Evolutionary conservation across 2,113 vertebrate genomes (phyloP).

Genomic region (Neogobius melanostomus): DNA sequence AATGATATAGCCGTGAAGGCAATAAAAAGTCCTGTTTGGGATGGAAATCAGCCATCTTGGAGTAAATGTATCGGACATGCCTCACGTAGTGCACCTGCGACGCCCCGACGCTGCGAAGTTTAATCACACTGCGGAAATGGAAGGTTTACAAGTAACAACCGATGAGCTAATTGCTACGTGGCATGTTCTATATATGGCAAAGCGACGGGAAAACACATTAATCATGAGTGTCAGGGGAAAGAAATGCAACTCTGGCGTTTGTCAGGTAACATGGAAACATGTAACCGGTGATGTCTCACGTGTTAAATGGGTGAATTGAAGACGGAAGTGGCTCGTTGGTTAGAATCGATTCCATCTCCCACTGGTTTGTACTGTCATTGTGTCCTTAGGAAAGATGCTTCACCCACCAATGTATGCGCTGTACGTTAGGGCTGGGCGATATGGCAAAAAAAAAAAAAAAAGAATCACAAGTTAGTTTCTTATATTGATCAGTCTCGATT

Average conservation of each 20-base stretch:
- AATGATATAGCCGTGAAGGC: constrained; percentile 31
- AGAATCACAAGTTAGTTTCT: too few relatives aligned
- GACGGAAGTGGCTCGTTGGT: too few relatives aligned
- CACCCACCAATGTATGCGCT: too few relatives aligned
- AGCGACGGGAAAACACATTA: constrained; percentile 4
- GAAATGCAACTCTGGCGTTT: background rate
- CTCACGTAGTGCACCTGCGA: constrained; percentile 41
- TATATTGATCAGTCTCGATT: too few relatives aligned
- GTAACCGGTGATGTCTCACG: background rate
- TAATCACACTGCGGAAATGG: constrained; percentile 6
- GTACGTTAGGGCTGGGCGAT: too few relatives aligned
- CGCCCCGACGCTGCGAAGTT: background rate
- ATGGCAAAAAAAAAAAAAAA: too few relatives aligned
- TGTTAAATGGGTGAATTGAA: too few relatives aligned
- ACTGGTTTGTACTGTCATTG: too few relatives aligned
- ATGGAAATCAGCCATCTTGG: constrained; percentile 38
- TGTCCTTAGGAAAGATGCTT: too few relatives aligned
- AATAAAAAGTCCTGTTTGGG: constrained; percentile 35
- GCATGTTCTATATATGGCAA: background rate
- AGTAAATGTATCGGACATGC: constrained; percentile 47
- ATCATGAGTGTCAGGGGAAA: background rate
- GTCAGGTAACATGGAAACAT: background rate
- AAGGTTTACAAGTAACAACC: constrained; percentile 13
- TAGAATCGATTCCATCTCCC: too few relatives aligned
- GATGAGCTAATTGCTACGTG: constrained; percentile 26